Base-by-base conservation (phyloP, 2,113 vertebrate species). In the Nansenia antarctica region DNA sequence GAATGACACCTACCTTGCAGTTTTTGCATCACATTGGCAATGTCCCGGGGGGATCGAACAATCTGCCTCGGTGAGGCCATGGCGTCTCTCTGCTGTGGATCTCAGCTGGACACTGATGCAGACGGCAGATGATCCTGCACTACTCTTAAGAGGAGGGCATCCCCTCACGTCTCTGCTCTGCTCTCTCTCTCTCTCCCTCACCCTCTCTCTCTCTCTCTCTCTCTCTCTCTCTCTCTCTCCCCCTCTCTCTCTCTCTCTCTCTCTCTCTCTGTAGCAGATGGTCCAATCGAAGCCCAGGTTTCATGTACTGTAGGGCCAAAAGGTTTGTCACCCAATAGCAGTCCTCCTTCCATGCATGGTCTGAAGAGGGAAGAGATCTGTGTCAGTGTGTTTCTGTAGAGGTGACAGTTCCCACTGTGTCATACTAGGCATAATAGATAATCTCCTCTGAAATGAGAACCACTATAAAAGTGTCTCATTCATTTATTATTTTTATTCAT, bases 1-100 rank as follows among this genome's bases (percentile, higher is more conserved):
- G 42, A 77, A 52, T 27, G 65, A 76, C 71, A 87, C 94, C 90
- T 88, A 99, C 97, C 95, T 88, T 99, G 97, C 83, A 98, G 92
- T 72, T 90, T 95, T 30, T 98, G 97, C 97, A 99, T 98, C 79
- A 99, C 92, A 39, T 96, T 95, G 22, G 94, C 90, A 7, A 99
- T 98, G 88, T 98, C 95, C 78, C 88, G 90, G n/a, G 89, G 77
- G 12, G 89, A 57, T 69, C 94, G 87, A 0, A 91, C 77, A 1
- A 69, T 75, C 0, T 83, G 79, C 61, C 92, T 90, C 12, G 85
- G 90, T 26, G 92, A 92, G 3, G 96, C 95, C 96, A 98, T 98
- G 88, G 62, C 68, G 26, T 70, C 67, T 61, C 14, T 5, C 75
- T 30, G 69, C 72, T 69, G 76, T 11, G 59, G 80, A 72, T 63